These are phyloP conservation scores for Gallirallus australis DNA, from an alignment of 2,797 vertebrate genomes.

Conservation along the genomic window DNA sequence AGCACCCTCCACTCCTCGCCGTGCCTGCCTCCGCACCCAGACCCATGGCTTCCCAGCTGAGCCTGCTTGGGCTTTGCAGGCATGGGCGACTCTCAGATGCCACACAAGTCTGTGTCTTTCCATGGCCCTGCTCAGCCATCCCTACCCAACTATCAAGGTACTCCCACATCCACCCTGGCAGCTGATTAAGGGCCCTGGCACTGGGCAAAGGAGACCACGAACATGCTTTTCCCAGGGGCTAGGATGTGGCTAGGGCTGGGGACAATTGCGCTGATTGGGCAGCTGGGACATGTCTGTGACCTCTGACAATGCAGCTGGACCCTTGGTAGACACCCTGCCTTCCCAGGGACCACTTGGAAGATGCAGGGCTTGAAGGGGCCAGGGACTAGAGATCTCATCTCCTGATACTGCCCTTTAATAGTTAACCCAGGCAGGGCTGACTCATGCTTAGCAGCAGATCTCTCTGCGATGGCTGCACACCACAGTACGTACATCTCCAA, in stretches of 20 bases:
- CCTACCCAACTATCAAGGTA: neutral
- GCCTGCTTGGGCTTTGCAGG: neutral
- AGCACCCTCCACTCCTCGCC: neutral
- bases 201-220: neutral
- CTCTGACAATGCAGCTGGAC: neutral
- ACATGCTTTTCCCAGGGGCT: rapidly evolving
- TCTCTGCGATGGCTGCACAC: neutral
- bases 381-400: neutral
- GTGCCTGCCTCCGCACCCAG: neutral
- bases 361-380: neutral
- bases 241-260: neutral
- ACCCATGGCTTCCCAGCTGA: neutral
- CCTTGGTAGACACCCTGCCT: neutral
- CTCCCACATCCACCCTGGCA: slow-evolving; percentile 22
- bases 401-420: neutral
- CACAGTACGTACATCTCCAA: neutral
- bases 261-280: neutral
- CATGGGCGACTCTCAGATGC: neutral
- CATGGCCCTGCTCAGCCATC: rapidly evolving
- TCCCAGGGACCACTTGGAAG: neutral
- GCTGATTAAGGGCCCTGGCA: neutral
- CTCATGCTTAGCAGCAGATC: slow-evolving; percentile 12
- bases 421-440: slow-evolving; percentile 28
- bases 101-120: rapidly evolving
- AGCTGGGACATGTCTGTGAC: neutral